A percentile compares a stretch with the other conserved stretches of the same genome.
Evolutionary conservation across 2,113 vertebrate genomes (phyloP).

Genomic region (Cyanistes caeruleus): DNA sequence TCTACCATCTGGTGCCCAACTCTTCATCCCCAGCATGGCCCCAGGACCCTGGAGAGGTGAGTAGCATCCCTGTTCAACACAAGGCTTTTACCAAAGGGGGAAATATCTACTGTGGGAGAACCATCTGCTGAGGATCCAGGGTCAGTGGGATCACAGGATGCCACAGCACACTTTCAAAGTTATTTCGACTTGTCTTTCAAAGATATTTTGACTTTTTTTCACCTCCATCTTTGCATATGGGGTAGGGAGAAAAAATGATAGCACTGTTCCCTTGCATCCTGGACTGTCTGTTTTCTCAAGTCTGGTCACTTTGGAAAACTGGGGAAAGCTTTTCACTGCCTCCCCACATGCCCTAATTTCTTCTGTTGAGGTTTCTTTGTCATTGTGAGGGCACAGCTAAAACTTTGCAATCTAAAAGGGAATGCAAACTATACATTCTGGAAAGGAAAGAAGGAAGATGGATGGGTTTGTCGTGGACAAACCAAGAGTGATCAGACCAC

Average conservation of each 20-base stretch:
- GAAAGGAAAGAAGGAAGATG: neutral
- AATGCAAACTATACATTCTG: neutral
- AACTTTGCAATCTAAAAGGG: neutral
- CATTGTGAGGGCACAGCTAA: neutral
- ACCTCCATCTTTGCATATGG: neutral
- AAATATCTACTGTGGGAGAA: neutral
- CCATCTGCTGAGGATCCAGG: neutral
- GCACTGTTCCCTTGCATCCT: neutral
- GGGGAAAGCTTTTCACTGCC: neutral
- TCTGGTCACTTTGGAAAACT: neutral
- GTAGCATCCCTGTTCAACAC: neutral
- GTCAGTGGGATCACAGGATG: neutral
- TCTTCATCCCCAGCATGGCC: neutral
- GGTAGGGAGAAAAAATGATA: neutral
- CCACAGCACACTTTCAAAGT: neutral
- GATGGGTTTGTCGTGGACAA: neutral
- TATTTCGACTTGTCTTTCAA: neutral
- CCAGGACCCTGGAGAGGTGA: neutral
- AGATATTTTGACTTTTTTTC: neutral
- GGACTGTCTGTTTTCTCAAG: neutral
- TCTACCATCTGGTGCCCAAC: neutral
- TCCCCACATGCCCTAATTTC: neutral
- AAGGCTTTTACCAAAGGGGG: neutral
- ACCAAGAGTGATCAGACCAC: neutral
- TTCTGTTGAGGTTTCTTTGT: neutral